Evolutionary conservation across 2,888 invertebrate species (phyloP), one percentile per base, ranked within the genome.

Genomic region (Arge pagana): DNA sequence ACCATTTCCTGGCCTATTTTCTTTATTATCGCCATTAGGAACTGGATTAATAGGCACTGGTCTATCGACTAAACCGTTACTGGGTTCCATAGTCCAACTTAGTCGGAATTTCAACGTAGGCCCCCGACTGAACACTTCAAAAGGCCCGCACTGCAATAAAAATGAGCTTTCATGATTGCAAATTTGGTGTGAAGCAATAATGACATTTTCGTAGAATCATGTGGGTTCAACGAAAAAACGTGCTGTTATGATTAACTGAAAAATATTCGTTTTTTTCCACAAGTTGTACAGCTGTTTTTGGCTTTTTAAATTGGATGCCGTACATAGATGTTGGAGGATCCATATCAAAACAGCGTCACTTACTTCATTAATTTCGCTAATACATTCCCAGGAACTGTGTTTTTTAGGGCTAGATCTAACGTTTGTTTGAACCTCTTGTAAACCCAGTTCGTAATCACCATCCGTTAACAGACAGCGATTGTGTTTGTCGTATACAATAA

Each of bases 401-500:
- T 87, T 87, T 70, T 85, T 86, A 8, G 89, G 88, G 55, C 80
- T 79, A 35, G 76, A 71, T 48, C 76, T 67, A 30, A 76, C 69
- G 54, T 74, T 76, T 11, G 74, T 67, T 54, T 78, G 77, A 30
- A 89, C 83, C 65, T 93, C 91, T 66, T 91, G 89, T 56, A 96
- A 78, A 43, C 89, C 87, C 52, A 96, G 80, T 72, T 95, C 94
- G 76, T 96, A 96, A 72, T 94, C 92, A 3, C 95, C 96, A 62
- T 93, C 92, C 1, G 88, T 88, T 42, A 94, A 80, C 50, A 93
- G 81, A 71, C 94, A 94, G 11, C 92, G 85, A 69, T 89, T 91
- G 67, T 92, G 88, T 72, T 93, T 93, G 74, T 96, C 95, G 70
- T 92, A 95, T 23, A 96, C 87, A 53, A 91, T 88, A 52, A 96